These are phyloP conservation scores for Chloroceryle amazona DNA, from an alignment of 2,797 vertebrate genomes.

Conservation along the genomic window DNA sequence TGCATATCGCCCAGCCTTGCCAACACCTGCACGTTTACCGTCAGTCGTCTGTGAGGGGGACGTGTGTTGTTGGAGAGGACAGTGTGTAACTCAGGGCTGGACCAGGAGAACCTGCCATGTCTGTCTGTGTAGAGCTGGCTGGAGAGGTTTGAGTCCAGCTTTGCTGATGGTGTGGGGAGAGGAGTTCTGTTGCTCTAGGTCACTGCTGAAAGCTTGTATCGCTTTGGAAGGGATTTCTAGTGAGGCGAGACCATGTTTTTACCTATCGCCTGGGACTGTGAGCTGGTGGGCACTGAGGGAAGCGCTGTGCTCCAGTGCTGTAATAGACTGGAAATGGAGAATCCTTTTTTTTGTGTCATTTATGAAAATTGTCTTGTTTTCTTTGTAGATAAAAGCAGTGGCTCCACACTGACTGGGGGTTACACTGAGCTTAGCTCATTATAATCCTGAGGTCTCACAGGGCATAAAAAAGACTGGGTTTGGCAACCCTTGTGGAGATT, in stretches of 20 bases:
- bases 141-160: neutral
- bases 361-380: neutral
- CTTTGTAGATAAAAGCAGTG: neutral
- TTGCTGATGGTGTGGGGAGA: neutral
- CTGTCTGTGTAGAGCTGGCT: neutral
- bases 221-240: neutral
- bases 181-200: neutral
- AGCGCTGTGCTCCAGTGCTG: neutral
- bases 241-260: rapidly evolving
- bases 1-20: neutral
- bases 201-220: neutral
- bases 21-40: rapidly evolving
- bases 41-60: neutral
- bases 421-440: neutral
- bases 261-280: rapidly evolving
- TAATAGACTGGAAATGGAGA: neutral
- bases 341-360: neutral
- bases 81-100: neutral
- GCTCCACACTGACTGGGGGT: neutral
- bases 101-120: slow-evolving; percentile 19
- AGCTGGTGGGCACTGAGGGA: neutral
- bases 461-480: neutral
- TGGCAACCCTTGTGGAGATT: neutral
- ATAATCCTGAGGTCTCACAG: neutral
- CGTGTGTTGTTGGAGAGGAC: rapidly evolving